Percentiles rank a stretch among this genome's conserved stretches.
These are phyloP conservation scores for Drosophila rhopaloa DNA, from an alignment of 1,140 invertebrate species.

Conservation along the genomic window DNA sequence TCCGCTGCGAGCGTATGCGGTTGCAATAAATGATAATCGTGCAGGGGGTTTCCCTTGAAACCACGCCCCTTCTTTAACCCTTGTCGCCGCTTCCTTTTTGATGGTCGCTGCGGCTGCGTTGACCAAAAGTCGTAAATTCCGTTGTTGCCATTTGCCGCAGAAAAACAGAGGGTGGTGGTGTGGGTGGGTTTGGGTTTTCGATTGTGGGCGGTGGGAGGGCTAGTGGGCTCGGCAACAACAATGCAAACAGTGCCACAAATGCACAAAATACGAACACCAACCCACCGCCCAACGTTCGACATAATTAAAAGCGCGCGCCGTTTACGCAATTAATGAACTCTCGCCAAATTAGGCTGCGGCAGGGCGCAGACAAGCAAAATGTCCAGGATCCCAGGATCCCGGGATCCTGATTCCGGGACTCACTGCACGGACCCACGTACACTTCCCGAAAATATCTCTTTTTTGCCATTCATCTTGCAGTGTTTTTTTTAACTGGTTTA, in stretches of 20 bases:
- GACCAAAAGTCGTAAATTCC: conserved; percentile 80
- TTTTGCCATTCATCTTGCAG: neutral
- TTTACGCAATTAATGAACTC: conserved; percentile 83
- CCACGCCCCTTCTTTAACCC: conserved; percentile 9
- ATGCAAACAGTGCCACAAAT: conserved; percentile 80
- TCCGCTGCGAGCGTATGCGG: conserved; percentile 54
- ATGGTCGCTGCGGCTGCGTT: conserved; percentile 64
- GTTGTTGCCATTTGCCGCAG: conserved; percentile 71
- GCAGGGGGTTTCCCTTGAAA: conserved; percentile 10
- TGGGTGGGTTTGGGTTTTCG: too few species aligned
- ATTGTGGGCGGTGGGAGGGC: too few species aligned
- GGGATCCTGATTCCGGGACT: conserved; percentile 13
- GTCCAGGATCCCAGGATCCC: conserved; percentile 60
- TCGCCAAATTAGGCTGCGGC: conserved; percentile 82
- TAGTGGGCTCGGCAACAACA: conserved; percentile 43
- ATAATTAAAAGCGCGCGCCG: conserved; percentile 82
- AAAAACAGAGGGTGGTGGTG: conserved; percentile 58
- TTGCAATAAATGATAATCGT: conserved; percentile 82
- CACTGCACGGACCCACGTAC: conserved; percentile 1
- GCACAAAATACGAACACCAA: conserved; percentile 65
- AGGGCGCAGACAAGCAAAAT: conserved; percentile 73
- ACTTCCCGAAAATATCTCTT: neutral
- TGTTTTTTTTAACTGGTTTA: too few species aligned
- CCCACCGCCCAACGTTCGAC: conserved; percentile 60
- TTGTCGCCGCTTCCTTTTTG: conserved; percentile 26